A percentile compares a stretch with the other conserved stretches of the same genome.
These are phyloP conservation scores for Epinephelus fuscoguttatus DNA, from an alignment of 2,113 vertebrate species.

Conservation along the genomic window DNA sequence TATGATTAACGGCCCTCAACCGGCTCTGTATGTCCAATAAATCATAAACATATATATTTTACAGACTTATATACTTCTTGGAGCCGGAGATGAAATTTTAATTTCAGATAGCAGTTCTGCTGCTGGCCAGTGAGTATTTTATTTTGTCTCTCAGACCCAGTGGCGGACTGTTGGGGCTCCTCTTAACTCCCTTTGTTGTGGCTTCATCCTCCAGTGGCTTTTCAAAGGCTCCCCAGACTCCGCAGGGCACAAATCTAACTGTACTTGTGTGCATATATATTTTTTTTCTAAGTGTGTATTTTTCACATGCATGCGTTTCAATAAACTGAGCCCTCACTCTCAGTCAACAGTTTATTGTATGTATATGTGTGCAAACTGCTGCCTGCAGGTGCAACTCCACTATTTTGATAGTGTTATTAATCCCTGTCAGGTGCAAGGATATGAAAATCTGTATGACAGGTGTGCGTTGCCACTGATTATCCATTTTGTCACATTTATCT, in stretches of 20 bases:
- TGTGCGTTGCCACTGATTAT: constrained; percentile 25
- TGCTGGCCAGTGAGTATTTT: constrained; percentile 25
- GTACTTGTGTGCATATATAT: not conserved
- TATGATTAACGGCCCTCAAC: constrained; percentile 77
- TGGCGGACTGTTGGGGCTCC: not conserved
- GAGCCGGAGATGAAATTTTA: constrained; percentile 76
- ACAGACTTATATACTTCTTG: constrained; percentile 71
- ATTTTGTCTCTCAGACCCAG: not conserved
- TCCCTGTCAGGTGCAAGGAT: constrained; percentile 30
- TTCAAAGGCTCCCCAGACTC: constrained; percentile 31
- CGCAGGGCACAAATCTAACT: not conserved
- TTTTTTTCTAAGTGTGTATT: constrained; percentile 16
- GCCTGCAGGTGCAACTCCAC: not conserved
- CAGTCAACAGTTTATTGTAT: not conserved
- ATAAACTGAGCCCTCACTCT: constrained; percentile 8
- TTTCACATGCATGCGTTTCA: constrained; percentile 18
- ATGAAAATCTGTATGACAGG: constrained; percentile 13
- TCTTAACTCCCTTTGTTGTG: constrained; percentile 36
- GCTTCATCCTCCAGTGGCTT: constrained; percentile 26
- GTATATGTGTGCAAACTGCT: not conserved
- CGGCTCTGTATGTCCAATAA: constrained; percentile 72
- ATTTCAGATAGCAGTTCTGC: constrained; percentile 68
- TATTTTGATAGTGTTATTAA: not conserved
- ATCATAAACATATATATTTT: constrained; percentile 78
- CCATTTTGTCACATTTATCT: constrained; percentile 47